Evolutionary conservation across 2,888 invertebrate species (phyloP).

Genomic region (Drosophila pseudotakahashii): DNA sequence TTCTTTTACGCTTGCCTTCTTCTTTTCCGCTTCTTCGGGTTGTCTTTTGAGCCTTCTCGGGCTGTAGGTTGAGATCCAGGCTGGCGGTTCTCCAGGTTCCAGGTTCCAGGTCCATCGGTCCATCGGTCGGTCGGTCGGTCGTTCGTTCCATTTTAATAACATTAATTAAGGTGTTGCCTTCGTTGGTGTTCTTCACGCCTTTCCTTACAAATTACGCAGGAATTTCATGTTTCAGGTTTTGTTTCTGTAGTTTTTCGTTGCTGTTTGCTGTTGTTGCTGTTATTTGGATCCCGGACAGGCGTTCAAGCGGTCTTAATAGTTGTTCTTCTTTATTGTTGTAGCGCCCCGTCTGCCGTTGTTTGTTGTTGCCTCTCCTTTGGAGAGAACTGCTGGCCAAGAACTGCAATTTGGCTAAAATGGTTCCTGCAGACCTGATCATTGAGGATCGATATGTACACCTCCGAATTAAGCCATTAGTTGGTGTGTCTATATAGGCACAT

Average conservation of each 20-base stretch:
- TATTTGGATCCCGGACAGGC: constrained; percentile 38
- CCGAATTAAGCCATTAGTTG: constrained; percentile 81
- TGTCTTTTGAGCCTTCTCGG: constrained; percentile 44
- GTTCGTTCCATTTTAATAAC: constrained; percentile 83
- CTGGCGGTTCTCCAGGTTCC: constrained; percentile 40
- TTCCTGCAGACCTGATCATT: constrained; percentile 66
- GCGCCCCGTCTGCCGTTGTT: constrained; percentile 58
- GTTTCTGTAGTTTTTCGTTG: constrained; percentile 57
- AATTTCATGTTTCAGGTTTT: constrained; percentile 83
- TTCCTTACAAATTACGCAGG: constrained; percentile 84
- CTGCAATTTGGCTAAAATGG: constrained; percentile 82
- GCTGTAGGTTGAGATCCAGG: constrained; percentile 25
- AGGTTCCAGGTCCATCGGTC: constrained; percentile 26
- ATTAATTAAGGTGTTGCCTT: constrained; percentile 85
- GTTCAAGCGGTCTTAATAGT: constrained; percentile 72
- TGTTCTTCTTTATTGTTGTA: constrained; percentile 63
- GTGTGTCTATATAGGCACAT: constrained; percentile 3
- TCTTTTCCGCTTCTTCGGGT: constrained; percentile 32
- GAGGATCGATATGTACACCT: constrained; percentile 55
- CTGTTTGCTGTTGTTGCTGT: constrained; percentile 36
- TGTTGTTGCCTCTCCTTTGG: constrained; percentile 31
- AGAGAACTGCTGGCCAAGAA: constrained; percentile 49
- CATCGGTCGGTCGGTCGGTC: constrained; percentile 57
- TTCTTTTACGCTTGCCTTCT: constrained; percentile 54
- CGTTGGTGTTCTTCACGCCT: constrained; percentile 85